Evolutionary conservation across 1,140 invertebrate genomes (phyloP).

Genomic region (Scylla paramamosain): DNA sequence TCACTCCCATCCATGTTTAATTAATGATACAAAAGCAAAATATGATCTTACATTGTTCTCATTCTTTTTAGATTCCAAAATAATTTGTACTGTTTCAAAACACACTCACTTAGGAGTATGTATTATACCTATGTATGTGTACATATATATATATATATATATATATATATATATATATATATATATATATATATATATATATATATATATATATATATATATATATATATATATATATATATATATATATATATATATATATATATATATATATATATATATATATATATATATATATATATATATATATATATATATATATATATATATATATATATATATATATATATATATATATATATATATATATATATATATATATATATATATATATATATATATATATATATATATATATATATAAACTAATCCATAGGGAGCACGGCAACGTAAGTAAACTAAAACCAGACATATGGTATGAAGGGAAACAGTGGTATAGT

Average conservation of each 20-base stretch:
- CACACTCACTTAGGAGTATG: too few species aligned
- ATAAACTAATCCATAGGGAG: too few species aligned
- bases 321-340: slow-evolving; percentile 54
- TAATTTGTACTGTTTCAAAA: too few species aligned
- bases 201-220: slow-evolving; percentile 46
- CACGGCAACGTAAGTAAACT: too few species aligned
- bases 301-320: slow-evolving; percentile 42
- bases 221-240: slow-evolving; percentile 37
- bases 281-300: slow-evolving; percentile 48
- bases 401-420: slow-evolving; percentile 27
- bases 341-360: slow-evolving; percentile 46
- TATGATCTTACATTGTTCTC: too few species aligned
- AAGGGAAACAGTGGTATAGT: too few species aligned
- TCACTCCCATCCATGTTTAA: too few species aligned
- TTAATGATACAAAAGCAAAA: too few species aligned
- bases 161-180: slow-evolving; percentile 54
- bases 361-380: slow-evolving; percentile 58
- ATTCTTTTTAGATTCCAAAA: too few species aligned
- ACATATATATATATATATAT: slow-evolving; percentile 51
- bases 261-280: slow-evolving; percentile 53
- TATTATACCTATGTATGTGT: not conserved
- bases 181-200: slow-evolving; percentile 49
- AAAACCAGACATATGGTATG: too few species aligned
- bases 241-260: slow-evolving; percentile 32
- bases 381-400: slow-evolving; percentile 51